Percentiles rank a stretch among this genome's conserved stretches.
phyloP scores from a whole-genome alignment of 2,888 invertebrate genomes.

The Amphipoea lucens region DNA sequence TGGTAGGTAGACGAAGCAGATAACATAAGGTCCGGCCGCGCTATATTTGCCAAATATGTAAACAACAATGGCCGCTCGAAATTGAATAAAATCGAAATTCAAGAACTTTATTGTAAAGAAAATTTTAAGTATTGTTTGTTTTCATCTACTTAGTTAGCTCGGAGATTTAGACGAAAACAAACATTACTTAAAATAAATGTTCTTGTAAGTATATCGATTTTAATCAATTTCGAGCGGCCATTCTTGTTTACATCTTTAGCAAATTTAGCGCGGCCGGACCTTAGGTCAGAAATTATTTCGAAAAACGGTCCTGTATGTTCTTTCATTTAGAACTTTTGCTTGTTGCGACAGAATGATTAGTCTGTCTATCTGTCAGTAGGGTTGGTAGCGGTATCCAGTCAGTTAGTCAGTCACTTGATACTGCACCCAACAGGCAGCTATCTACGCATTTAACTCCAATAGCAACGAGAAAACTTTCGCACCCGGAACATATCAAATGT shows the following conservation, averaged over 20 bases:
- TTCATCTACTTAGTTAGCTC: no score
- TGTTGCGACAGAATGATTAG: background rate
- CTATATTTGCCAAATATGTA: no score
- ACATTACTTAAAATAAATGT: no score
- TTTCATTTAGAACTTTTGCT: background rate
- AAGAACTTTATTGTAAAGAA: no score
- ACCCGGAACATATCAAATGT: conserved; percentile 46
- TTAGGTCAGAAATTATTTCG: background rate
- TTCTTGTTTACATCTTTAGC: no score
- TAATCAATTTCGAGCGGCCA: no score
- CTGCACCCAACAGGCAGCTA: background rate
- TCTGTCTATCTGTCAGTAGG: background rate
- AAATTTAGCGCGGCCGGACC: no score
- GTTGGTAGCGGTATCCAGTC: background rate
- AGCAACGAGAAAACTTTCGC: conserved; percentile 10
- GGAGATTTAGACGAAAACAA: no score
- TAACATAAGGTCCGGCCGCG: background rate
- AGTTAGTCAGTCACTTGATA: conserved; percentile 8
- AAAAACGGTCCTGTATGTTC: background rate
- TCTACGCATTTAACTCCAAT: conserved; percentile 2
- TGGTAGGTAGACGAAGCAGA: background rate
- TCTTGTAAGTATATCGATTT: no score
- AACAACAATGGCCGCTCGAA: no score
- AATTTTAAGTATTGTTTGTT: no score
- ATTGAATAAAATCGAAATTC: no score